Conservation (phyloP, 2,888 invertebrate species). For the Harpalus rufipes region DNA sequence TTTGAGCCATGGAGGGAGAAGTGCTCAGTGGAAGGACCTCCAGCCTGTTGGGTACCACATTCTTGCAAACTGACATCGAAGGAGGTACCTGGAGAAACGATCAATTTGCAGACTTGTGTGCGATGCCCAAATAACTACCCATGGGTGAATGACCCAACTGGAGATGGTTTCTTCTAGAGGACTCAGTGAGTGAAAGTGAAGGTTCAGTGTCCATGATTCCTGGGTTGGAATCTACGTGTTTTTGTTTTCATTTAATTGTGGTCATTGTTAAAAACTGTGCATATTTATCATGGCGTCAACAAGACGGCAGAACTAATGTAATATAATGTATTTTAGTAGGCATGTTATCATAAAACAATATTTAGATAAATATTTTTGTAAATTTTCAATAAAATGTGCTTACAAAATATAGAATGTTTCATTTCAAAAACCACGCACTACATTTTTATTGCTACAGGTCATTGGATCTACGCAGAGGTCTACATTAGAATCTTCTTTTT, state of each 20-base stretch:
- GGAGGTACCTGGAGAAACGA: conserved; percentile 95
- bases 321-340: conserved; percentile 81
- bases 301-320: conserved; percentile 72
- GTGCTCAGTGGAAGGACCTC: conserved; percentile 91
- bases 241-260: conserved; percentile 55
- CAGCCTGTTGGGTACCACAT: conserved; percentile 92
- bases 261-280: conserved; percentile 50
- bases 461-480: not conserved
- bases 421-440: not conserved
- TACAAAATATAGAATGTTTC: conserved; percentile 67
- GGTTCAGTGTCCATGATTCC: conserved; percentile 60
- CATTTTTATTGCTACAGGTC: not conserved
- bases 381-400: conserved; percentile 75
- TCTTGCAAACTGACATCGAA: conserved; percentile 94
- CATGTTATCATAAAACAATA: conserved; percentile 76
- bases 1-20: conserved; percentile 97
- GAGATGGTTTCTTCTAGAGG: conserved; percentile 90
- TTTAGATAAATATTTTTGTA: conserved; percentile 66
- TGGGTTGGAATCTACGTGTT: conserved; percentile 33
- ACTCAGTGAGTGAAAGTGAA: conserved; percentile 67
- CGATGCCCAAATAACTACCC: conserved; percentile 97
- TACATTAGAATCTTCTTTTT: too few species aligned
- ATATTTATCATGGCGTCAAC: conserved; percentile 35
- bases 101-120: conserved; percentile 95
- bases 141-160: conserved; percentile 95